Conservation (phyloP, 1,140 invertebrate genomes). For the Ganaspis sp. region DNA sequence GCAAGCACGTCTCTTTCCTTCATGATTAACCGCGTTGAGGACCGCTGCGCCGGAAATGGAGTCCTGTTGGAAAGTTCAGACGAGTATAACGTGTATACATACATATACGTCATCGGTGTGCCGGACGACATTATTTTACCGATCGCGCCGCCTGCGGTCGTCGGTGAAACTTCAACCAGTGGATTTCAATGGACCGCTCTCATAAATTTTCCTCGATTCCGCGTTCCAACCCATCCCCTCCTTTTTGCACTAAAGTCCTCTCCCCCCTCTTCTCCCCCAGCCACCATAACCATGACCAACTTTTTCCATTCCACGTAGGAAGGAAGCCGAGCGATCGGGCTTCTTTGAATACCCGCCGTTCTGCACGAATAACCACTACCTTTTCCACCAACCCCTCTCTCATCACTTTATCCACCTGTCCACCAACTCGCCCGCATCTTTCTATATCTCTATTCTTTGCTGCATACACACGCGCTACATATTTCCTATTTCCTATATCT, state of each 20-base stretch:
- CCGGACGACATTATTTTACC: conserved; percentile 22
- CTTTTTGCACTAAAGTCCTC: background rate
- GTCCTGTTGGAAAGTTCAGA: conserved; percentile 17
- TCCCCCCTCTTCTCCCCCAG: background rate
- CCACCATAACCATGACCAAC: conserved; percentile 32
- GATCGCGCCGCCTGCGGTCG: conserved; percentile 35
- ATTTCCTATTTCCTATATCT: background rate
- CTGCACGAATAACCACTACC: conserved; percentile 38
- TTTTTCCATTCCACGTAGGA: conserved; percentile 46
- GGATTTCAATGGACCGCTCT: conserved; percentile 42
- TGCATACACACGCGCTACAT: background rate
- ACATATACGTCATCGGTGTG: conserved; percentile 4
- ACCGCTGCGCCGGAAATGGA: conserved; percentile 25
- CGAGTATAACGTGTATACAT: background rate
- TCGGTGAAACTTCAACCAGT: conserved; percentile 38
- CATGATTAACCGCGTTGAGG: conserved; percentile 21
- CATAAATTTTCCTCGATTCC: conserved; percentile 37
- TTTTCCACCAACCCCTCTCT: background rate
- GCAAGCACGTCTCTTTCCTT: conserved; percentile 15
- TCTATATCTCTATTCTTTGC: background rate
- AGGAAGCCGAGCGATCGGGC: conserved; percentile 37
- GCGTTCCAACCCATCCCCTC: background rate
- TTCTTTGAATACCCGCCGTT: conserved; percentile 45
- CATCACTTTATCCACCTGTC: background rate
- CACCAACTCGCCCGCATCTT: background rate